A percentile compares a stretch with the other conserved stretches of the same genome.
phyloP scores from a whole-genome alignment of 1,140 invertebrate species.

The Melipona quadrifasciata region DNA sequence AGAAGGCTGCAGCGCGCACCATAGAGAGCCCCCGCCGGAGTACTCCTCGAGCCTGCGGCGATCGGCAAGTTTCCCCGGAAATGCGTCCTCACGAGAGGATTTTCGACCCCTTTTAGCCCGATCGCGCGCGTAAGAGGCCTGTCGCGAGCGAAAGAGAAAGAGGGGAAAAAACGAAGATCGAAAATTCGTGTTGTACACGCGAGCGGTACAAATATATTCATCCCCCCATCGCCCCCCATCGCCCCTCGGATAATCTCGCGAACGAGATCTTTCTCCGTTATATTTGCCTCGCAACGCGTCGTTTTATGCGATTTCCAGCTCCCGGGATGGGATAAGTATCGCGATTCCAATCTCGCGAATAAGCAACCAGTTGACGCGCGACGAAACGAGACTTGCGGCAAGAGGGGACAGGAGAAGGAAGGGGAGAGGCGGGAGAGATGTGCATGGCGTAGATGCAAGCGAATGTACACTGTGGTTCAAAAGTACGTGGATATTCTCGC shows the following conservation, averaged over 20 bases:
- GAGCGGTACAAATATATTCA: background rate
- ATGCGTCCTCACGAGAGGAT: constrained; percentile 49
- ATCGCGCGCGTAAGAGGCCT: background rate
- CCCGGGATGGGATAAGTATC: constrained; percentile 8
- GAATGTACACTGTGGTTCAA: too few species aligned
- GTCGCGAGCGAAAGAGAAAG: constrained; percentile 8
- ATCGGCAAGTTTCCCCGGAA: constrained; percentile 63
- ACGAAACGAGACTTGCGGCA: background rate
- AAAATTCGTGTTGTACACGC: constrained; percentile 1
- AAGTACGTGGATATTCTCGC: too few species aligned
- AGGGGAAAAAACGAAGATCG: background rate
- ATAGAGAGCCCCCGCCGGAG: constrained; percentile 52
- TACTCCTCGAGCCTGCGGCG: constrained; percentile 66
- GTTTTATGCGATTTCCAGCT: constrained; percentile 10
- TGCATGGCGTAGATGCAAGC: too few species aligned
- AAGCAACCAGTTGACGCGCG: constrained; percentile 38
- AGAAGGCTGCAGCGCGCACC: background rate
- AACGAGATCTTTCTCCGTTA: constrained; percentile 4
- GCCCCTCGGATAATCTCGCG: constrained; percentile 7
- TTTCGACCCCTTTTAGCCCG: constrained; percentile 35
- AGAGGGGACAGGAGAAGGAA: background rate
- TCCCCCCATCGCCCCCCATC: too few species aligned
- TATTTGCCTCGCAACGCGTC: constrained; percentile 39
- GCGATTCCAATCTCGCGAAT: constrained; percentile 32
- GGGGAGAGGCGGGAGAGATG: background rate